A percentile compares a stretch with the other conserved stretches of the same genome.
phyloP scores from a whole-genome alignment of 2,888 invertebrate species.

The Torymus aiolomorphi region DNA sequence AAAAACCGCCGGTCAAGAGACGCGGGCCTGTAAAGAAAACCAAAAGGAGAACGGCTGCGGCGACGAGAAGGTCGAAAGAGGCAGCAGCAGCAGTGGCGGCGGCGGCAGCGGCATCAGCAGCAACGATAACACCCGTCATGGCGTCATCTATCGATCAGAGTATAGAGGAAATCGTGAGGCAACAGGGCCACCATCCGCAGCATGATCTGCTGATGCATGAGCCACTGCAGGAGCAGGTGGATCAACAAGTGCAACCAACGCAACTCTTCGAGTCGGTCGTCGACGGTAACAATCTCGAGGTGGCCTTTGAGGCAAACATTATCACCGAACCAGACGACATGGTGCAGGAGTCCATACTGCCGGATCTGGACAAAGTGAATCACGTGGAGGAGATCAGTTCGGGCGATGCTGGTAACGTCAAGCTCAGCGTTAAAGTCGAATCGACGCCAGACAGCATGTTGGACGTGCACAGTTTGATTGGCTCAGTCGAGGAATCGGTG shows the following conservation, averaged over 20 bases:
- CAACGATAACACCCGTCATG: too few species aligned
- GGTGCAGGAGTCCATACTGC: slow-evolving; percentile 68
- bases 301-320: slow-evolving; percentile 70
- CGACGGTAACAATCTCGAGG: slow-evolving; percentile 68
- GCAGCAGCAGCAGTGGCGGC: too few species aligned
- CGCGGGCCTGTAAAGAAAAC: slow-evolving; percentile 50
- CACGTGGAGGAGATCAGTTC: slow-evolving; percentile 60
- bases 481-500: slow-evolving; percentile 76
- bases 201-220: not conserved
- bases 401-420: slow-evolving; percentile 63
- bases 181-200: too few species aligned
- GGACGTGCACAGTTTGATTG: slow-evolving; percentile 67
- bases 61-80: slow-evolving; percentile 33
- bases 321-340: slow-evolving; percentile 60
- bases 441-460: slow-evolving; percentile 66
- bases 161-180: too few species aligned
- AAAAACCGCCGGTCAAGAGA: slow-evolving; percentile 59
- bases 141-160: too few species aligned
- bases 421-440: slow-evolving; percentile 71
- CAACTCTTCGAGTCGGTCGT: slow-evolving; percentile 63
- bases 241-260: slow-evolving; percentile 50
- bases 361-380: slow-evolving; percentile 64
- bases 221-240: not conserved
- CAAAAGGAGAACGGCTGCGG: slow-evolving; percentile 48
- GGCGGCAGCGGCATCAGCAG: too few species aligned